These are phyloP conservation scores for Formicarius rufipectus DNA, from an alignment of 2,113 vertebrate genomes.

Conservation along the genomic window DNA sequence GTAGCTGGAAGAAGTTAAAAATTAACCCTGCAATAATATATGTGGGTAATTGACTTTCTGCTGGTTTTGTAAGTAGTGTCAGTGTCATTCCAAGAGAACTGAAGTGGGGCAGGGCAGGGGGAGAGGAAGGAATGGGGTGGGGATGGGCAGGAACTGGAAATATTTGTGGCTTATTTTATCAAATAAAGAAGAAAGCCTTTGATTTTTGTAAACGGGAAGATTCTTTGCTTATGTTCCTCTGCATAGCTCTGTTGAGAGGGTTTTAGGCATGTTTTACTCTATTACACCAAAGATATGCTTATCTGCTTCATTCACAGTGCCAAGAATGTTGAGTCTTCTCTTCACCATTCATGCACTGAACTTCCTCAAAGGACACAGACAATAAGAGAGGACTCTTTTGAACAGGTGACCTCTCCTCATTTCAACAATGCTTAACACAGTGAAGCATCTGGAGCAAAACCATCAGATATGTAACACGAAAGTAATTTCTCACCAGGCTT, in stretches of 20 bases:
- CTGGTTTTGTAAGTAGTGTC: neutral
- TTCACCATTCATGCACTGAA: neutral
- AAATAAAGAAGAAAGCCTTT: neutral
- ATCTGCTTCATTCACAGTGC: neutral
- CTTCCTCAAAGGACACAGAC: neutral
- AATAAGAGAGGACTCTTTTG: neutral
- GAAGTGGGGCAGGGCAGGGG: neutral
- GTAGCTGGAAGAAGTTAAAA: constrained; percentile 18
- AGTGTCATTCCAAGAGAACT: neutral
- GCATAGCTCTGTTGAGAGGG: neutral
- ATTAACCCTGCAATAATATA: neutral
- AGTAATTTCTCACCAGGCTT: neutral
- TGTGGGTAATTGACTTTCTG: neutral
- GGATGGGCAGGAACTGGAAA: neutral
- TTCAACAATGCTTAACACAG: fast-evolving
- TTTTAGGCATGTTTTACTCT: neutral
- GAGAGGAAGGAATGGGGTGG: neutral
- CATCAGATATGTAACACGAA: neutral
- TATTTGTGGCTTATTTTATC: neutral
- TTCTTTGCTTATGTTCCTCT: neutral
- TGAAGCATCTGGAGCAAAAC: neutral
- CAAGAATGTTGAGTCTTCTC: neutral
- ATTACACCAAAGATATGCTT: neutral
- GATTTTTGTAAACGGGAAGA: neutral
- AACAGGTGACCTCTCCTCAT: neutral